Conservation (phyloP, 2,888 invertebrate species). For the Pteria penguin region DNA sequence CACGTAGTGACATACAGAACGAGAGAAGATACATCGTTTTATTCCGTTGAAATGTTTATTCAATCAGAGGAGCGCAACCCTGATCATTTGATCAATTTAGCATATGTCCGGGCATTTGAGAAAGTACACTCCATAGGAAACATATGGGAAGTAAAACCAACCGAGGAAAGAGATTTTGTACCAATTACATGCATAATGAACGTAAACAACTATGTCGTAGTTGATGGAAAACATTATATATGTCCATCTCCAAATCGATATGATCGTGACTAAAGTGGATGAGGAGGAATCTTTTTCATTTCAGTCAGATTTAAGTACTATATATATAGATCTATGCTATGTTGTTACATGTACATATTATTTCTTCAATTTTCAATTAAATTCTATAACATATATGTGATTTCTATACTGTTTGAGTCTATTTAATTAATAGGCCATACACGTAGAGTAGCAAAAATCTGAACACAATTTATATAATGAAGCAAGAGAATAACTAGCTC, state of each 20-base stretch:
- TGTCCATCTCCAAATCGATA: conserved; percentile 19
- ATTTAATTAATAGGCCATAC: too few relatives aligned
- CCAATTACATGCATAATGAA: conserved; percentile 4
- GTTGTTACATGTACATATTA: too few relatives aligned
- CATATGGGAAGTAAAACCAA: conserved; percentile 13
- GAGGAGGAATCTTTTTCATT: too few relatives aligned
- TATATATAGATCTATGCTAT: too few relatives aligned
- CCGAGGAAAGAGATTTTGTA: neutral
- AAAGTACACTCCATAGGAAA: neutral
- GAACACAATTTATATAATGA: too few relatives aligned
- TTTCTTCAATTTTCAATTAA: too few relatives aligned
- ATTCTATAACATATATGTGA: too few relatives aligned
- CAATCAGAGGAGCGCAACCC: conserved; percentile 8
- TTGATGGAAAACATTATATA: neutral
- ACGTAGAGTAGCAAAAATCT: too few relatives aligned
- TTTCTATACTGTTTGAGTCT: too few relatives aligned
- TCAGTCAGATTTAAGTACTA: too few relatives aligned
- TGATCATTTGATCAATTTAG: neutral
- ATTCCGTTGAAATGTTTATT: neutral
- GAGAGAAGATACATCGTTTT: neutral
- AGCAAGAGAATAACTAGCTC: too few relatives aligned
- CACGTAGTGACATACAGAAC: neutral
- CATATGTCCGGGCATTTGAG: neutral
- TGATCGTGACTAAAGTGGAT: conserved; percentile 9
- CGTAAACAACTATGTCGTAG: conserved; percentile 4